Base-by-base conservation (phyloP, 2,888 invertebrate genomes). In the Empis livida region DNA sequence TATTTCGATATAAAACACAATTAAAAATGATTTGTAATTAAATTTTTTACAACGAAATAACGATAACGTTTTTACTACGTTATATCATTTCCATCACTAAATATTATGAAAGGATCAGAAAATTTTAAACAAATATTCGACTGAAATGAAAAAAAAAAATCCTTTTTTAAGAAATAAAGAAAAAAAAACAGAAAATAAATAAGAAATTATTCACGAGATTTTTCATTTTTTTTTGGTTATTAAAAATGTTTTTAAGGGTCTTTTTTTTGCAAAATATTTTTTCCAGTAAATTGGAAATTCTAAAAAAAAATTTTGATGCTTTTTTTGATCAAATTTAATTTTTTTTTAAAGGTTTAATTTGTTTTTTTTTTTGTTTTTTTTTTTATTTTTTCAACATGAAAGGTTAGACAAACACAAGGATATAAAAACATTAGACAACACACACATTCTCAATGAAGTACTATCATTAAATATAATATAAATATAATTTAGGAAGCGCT, bases 341-440 rank as follows among this genome's bases (percentile, higher is more conserved):
- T 41, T 32, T 16, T 45, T 31, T 52, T 49, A 43, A 15, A 27
- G 39, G 37, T 32, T 44, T 23, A 41, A 49, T 44, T 20, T 20
- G 13, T 45, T 46, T n/a, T 44, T 31, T 50, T 46, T 45, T 52
- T 49, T 45, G 49, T 48, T 47, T 54, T 52, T 56, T 44, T 57
- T 56, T 54, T 55, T n/a, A n/a, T 54, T 53, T 54, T 45, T 50
- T 53, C 53, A 56, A 51, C 50, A 58, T 68, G 65, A 63, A 61
- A 53, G 78, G 79, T 80, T 72, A 81, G 82, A 85, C 83, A 85
- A 82, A 87, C 86, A 87, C 85, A 84, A 82, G 77, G 85, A 83
- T 13, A 13, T 27, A 82, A 79, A 74, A 80, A 83, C 82, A 83
- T 82, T 83, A 85, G 85, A 86, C 85, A 84, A 85, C 83, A 86